Evolutionary conservation across 2,113 vertebrate species (phyloP).

Genomic region (Carollia perspicillata): DNA sequence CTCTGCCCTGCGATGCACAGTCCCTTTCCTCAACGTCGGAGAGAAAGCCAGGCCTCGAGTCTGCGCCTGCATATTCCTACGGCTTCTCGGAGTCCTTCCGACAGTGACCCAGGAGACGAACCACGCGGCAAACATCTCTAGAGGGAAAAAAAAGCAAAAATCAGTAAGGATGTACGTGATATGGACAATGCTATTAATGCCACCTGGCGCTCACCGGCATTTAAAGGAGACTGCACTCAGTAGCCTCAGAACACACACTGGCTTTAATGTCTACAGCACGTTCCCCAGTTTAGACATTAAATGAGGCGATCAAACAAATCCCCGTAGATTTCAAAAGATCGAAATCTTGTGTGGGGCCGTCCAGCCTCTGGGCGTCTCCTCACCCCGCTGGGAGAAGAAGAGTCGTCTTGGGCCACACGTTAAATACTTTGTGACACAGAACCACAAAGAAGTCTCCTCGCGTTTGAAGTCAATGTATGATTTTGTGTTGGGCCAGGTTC

Average conservation of each 20-base stretch:
- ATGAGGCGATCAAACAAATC: not conserved
- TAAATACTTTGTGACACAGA: no score
- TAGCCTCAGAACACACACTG: not conserved
- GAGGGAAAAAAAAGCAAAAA: not conserved
- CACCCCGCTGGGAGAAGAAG: no score
- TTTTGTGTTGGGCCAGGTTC: no score
- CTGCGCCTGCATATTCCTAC: not conserved
- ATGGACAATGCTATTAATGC: not conserved
- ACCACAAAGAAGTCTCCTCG: no score
- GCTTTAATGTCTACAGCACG: not conserved
- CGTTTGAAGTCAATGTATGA: no score
- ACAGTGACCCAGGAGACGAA: slow-evolving; percentile 85
- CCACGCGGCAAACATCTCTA: slow-evolving; percentile 84
- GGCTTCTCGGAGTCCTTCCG: slow-evolving; percentile 78
- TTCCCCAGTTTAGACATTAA: not conserved
- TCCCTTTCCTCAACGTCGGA: not conserved
- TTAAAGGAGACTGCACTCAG: not conserved
- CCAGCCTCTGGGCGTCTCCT: no score
- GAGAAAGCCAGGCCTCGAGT: not conserved
- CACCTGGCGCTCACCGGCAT: not conserved
- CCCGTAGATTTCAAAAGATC: not conserved
- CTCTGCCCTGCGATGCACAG: slow-evolving; percentile 78
- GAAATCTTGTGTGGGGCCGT: not conserved
- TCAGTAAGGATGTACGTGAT: not conserved
- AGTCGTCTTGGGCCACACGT: no score